These are phyloP conservation scores for Enteromius anoplus DNA, from an alignment of 2,797 vertebrate species.

Conservation along the genomic window DNA sequence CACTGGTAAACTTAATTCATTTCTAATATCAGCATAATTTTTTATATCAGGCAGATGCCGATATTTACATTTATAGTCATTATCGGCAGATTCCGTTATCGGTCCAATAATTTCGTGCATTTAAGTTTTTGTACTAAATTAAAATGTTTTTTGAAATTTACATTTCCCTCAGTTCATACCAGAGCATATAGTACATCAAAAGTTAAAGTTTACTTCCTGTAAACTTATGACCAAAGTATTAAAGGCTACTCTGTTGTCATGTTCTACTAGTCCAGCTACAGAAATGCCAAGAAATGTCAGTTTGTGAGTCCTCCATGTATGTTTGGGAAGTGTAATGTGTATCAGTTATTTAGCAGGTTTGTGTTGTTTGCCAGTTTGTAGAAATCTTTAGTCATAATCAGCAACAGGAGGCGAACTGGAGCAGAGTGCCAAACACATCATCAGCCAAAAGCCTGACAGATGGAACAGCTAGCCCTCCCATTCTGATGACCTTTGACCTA, in stretches of 20 bases:
- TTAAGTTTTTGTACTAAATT: too few species aligned
- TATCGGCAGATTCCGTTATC: not conserved
- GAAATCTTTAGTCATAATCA: conserved; percentile 16
- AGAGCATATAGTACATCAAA: not conserved
- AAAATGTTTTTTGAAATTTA: not conserved
- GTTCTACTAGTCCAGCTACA: not conserved
- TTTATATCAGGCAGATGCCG: not conserved
- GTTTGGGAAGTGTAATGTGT: not conserved
- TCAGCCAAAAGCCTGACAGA: conserved; percentile 42
- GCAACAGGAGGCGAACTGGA: conserved; percentile 29
- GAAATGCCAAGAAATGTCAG: not conserved
- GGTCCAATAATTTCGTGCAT: not conserved
- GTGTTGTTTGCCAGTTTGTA: conserved; percentile 25
- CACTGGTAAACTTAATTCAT: too few species aligned
- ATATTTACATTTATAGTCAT: not conserved
- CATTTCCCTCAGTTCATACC: not conserved
- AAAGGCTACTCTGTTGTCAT: not conserved
- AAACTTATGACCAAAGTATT: not conserved
- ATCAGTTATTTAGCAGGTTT: not conserved
- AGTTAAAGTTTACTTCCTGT: not conserved
- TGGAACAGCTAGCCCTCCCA: conserved; percentile 7
- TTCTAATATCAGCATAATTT: not conserved
- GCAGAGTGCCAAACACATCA: conserved; percentile 23
- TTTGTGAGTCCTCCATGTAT: not conserved
- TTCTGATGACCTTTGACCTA: conserved; percentile 46